Evolutionary conservation across 2,888 invertebrate genomes (phyloP).

Genomic region (Thalpophila matura): DNA sequence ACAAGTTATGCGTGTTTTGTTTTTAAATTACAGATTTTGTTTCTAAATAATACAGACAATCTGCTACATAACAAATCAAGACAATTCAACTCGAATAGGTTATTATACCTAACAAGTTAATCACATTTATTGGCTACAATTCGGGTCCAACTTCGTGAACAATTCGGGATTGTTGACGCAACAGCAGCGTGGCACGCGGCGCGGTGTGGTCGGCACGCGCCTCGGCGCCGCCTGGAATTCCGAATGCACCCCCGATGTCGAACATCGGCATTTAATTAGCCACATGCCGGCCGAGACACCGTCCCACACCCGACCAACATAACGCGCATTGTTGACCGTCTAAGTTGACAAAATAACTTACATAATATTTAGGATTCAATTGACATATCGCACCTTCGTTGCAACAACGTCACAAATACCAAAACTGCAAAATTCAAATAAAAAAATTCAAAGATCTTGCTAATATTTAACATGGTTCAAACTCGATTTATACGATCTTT

Average conservation of each 20-base stretch:
- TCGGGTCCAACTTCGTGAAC: conserved; percentile 75
- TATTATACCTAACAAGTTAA: conserved; percentile 39
- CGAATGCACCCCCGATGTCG: conserved; percentile 78
- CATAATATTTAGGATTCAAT: conserved; percentile 71
- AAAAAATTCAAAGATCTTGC: no score
- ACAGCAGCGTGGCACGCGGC: conserved; percentile 73
- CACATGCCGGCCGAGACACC: conserved; percentile 82
- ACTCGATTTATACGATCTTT: neutral
- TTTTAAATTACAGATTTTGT: no score
- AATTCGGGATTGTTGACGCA: conserved; percentile 80
- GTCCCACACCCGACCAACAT: conserved; percentile 78
- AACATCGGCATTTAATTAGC: conserved; percentile 89
- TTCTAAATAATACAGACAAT: no score
- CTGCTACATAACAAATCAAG: conserved; percentile 6
- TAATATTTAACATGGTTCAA: no score
- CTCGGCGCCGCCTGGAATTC: conserved; percentile 76
- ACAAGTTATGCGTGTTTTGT: no score
- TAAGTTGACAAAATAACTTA: conserved; percentile 82
- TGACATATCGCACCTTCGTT: no score
- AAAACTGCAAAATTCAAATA: no score
- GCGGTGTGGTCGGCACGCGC: conserved; percentile 74
- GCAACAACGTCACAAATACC: no score
- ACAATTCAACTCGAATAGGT: conserved; percentile 8
- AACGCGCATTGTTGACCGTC: conserved; percentile 81
- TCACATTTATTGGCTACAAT: conserved; percentile 39